Percentiles rank a stretch among this genome's conserved stretches.
Conservation (phyloP, 1,140 invertebrate species). For the Eciton burchellii region DNA sequence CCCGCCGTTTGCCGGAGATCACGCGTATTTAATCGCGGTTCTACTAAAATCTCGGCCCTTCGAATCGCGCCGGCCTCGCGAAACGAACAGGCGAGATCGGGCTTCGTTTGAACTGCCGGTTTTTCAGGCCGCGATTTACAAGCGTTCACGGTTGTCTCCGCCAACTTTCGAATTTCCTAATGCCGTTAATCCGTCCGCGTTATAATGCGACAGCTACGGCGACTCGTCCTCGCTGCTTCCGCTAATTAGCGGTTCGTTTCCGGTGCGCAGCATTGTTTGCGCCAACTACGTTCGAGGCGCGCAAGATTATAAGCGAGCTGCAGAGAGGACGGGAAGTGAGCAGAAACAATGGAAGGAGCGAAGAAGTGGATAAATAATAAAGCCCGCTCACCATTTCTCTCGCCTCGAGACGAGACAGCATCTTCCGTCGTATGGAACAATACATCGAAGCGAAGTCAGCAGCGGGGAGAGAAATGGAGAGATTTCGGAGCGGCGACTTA, state of each 20-base stretch:
- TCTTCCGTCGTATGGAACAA: slow-evolving; percentile 19
- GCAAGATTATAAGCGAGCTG: slow-evolving; percentile 23
- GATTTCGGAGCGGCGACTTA: slow-evolving; percentile 26
- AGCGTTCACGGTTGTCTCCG: slow-evolving; percentile 2
- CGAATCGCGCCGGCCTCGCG: background rate
- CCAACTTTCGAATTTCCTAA: slow-evolving; percentile 46
- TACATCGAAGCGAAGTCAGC: slow-evolving; percentile 21
- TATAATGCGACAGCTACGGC: slow-evolving; percentile 43
- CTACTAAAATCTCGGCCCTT: background rate
- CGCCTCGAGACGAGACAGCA: background rate
- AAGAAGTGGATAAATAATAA: slow-evolving; percentile 57
- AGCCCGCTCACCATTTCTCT: background rate
- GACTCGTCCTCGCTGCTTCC: slow-evolving; percentile 11
- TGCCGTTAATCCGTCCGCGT: slow-evolving; percentile 38
- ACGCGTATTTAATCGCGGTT: background rate
- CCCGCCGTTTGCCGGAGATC: background rate
- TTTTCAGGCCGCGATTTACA: slow-evolving; percentile 25
- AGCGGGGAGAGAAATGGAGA: slow-evolving; percentile 3
- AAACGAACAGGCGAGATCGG: background rate
- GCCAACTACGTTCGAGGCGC: slow-evolving; percentile 34
- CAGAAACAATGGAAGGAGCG: slow-evolving; percentile 33
- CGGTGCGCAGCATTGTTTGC: slow-evolving; percentile 38
- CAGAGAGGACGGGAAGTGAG: background rate
- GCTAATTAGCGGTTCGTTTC: slow-evolving; percentile 53
- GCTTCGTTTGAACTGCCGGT: background rate